Conservation (phyloP, 2,797 vertebrate genomes). For the Clarias laeviceps region DNA sequence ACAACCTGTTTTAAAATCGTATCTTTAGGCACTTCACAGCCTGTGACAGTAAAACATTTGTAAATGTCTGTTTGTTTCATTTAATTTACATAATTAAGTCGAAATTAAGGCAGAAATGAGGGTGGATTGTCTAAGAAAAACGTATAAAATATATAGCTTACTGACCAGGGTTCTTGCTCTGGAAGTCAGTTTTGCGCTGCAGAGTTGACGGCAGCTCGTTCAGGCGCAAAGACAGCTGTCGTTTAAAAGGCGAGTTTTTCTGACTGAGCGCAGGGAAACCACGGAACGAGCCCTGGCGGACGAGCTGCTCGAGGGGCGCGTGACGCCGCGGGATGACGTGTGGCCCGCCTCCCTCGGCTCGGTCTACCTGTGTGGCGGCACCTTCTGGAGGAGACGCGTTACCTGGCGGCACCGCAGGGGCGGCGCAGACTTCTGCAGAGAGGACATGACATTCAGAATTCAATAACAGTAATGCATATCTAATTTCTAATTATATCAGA, state of each 20-base stretch:
- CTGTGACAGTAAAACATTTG: too few species aligned
- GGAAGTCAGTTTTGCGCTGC: conserved; percentile 87
- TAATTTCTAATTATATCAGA: too few species aligned
- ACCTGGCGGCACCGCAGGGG: conserved; percentile 73
- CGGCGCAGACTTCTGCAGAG: conserved; percentile 63
- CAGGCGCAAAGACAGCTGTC: conserved; percentile 89
- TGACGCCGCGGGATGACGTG: conserved; percentile 90
- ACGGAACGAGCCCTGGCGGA: conserved; percentile 90
- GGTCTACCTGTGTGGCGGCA: conserved; percentile 80
- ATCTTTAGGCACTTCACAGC: too few species aligned
- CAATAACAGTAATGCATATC: background rate
- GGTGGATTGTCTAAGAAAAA: too few species aligned
- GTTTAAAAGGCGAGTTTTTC: conserved; percentile 93
- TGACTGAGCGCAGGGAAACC: conserved; percentile 89
- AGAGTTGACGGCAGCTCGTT: conserved; percentile 91
- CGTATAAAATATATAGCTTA: background rate
- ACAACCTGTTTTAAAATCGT: too few species aligned
- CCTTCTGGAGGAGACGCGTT: conserved; percentile 83
- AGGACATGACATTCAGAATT: background rate
- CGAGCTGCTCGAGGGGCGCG: conserved; percentile 91
- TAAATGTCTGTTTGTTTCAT: too few species aligned
- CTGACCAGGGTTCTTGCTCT: conserved; percentile 83
- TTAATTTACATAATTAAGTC: too few species aligned
- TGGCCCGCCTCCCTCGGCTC: conserved; percentile 78
- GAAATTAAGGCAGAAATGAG: too few species aligned